Conservation (phyloP, 1,140 invertebrate genomes). For the Yoshiicerus persimilis region DNA sequence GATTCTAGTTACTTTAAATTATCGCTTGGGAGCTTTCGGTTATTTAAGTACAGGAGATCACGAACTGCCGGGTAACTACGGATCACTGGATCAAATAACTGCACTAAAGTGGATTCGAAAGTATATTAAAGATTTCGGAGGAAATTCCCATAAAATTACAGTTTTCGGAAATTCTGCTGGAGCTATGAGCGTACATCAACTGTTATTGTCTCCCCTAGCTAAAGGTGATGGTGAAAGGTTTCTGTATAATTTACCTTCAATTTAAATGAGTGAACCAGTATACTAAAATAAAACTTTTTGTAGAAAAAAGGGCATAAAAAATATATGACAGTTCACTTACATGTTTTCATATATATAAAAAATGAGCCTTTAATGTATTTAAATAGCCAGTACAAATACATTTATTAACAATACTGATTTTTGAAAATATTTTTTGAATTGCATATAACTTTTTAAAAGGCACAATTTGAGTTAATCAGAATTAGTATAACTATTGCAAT, state of each 20-base stretch:
- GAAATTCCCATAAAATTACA: conserved; percentile 39
- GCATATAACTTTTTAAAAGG: too few relatives aligned
- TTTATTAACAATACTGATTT: too few relatives aligned
- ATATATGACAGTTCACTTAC: too few relatives aligned
- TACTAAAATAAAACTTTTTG: background rate
- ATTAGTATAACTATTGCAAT: too few relatives aligned
- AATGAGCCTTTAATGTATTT: background rate
- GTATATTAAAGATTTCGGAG: conserved; percentile 51
- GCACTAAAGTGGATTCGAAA: conserved; percentile 19
- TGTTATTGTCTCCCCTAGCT: conserved; percentile 37
- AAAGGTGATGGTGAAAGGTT: background rate
- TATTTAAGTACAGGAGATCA: conserved; percentile 3
- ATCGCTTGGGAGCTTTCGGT: conserved; percentile 50
- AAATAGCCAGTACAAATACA: background rate
- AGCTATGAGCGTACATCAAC: conserved; percentile 37
- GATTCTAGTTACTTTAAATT: conserved; percentile 54
- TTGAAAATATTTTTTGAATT: too few relatives aligned
- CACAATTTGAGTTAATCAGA: too few relatives aligned
- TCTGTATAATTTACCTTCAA: background rate
- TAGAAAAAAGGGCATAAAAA: background rate
- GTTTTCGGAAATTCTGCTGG: conserved; percentile 48
- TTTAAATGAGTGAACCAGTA: too few relatives aligned
- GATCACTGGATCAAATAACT: background rate
- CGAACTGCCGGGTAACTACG: conserved; percentile 28
- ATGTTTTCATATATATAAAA: too few relatives aligned